Evolutionary conservation across 2,113 vertebrate genomes (phyloP).

Genomic region (Hippocampus comes): DNA sequence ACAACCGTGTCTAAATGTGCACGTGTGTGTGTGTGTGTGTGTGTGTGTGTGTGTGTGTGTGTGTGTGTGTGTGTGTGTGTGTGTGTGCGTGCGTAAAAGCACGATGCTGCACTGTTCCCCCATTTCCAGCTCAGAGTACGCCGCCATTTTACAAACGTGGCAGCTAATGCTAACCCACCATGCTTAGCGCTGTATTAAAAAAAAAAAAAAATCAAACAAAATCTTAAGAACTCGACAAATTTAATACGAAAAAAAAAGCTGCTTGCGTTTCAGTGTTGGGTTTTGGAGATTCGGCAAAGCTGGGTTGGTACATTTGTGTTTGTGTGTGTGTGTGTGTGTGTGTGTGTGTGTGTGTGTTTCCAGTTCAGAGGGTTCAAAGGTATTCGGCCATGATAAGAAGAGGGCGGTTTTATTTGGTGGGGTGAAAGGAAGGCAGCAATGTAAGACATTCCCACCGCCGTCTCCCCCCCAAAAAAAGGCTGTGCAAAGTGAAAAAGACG

Average conservation of each 20-base stretch:
- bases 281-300: constrained; percentile 3
- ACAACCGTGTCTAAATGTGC: constrained; percentile 33
- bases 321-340: background rate
- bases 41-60: too few species aligned
- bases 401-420: constrained; percentile 6
- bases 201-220: background rate
- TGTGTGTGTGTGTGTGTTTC: constrained; percentile 27
- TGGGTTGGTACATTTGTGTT: constrained; percentile 2
- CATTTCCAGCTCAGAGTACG: constrained; percentile 48
- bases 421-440: constrained; percentile 33
- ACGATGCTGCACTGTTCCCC: constrained; percentile 62
- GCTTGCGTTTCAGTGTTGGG: background rate
- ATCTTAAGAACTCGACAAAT: background rate
- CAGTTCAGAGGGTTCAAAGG: constrained; percentile 58
- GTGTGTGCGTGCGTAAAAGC: constrained; percentile 25
- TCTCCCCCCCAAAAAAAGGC: background rate
- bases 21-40: constrained; percentile 12
- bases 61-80: constrained; percentile 10
- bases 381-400: constrained; percentile 33
- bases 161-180: constrained; percentile 41
- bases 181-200: constrained; percentile 4
- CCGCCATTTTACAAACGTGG: constrained; percentile 64
- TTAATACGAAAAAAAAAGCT: constrained; percentile 15
- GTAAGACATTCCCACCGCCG: constrained; percentile 20
- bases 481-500: constrained; percentile 56